These are phyloP conservation scores for Gallinago undulata DNA, from an alignment of 2,113 vertebrate species.

Conservation along the genomic window DNA sequence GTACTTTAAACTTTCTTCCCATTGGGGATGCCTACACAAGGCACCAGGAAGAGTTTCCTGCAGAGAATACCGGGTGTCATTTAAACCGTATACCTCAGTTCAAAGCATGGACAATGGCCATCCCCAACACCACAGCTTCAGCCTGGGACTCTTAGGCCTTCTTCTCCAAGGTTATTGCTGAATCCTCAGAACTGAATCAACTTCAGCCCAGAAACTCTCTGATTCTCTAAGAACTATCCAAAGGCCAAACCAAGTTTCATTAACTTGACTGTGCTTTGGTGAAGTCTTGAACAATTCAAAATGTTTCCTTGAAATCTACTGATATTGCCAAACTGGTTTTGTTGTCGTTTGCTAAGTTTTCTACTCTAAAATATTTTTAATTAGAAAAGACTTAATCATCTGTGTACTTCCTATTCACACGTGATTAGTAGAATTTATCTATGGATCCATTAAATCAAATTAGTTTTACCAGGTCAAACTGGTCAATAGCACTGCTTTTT, in stretches of 20 bases:
- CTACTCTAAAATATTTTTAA: background rate
- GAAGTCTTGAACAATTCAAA: background rate
- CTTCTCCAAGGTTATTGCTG: background rate
- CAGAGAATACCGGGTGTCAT: background rate
- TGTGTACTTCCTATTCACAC: fast-evolving
- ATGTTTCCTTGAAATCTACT: background rate
- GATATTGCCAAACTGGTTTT: background rate
- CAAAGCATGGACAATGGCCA: background rate
- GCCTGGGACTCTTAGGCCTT: background rate
- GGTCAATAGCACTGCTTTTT: background rate
- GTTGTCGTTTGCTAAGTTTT: background rate
- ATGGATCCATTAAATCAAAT: background rate
- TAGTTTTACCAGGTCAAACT: background rate
- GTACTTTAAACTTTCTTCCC: background rate
- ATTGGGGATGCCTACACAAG: background rate
- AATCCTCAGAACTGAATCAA: background rate
- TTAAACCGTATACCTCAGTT: background rate
- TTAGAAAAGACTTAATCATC: background rate
- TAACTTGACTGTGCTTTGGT: background rate
- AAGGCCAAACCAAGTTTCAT: background rate
- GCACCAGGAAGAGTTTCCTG: background rate
- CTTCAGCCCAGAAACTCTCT: background rate
- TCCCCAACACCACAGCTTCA: background rate
- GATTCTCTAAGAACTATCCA: background rate
- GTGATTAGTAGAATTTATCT: background rate